These are phyloP conservation scores for Monochamus alternatus DNA, from an alignment of 2,888 invertebrate genomes.

Conservation along the genomic window DNA sequence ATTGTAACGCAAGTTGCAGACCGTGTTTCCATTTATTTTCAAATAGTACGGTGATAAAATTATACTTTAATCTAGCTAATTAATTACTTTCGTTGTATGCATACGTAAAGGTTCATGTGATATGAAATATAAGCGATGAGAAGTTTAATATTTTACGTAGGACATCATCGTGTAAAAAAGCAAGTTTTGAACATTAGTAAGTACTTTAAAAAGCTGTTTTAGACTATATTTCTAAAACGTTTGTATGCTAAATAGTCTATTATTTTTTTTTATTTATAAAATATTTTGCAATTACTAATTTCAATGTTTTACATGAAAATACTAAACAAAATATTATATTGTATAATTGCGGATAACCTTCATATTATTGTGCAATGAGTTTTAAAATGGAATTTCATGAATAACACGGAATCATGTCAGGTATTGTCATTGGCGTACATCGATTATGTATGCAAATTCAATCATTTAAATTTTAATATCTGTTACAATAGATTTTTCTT, in stretches of 20 bases:
- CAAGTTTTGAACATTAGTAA: too few species aligned
- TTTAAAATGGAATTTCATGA: slow-evolving; percentile 28
- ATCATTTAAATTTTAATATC: not conserved
- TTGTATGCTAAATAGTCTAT: too few species aligned
- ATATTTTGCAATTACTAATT: not conserved
- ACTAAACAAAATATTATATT: not conserved
- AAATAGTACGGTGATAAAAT: not conserved
- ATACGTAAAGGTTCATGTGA: not conserved
- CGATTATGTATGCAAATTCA: not conserved
- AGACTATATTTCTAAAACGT: too few species aligned
- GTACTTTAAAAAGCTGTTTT: too few species aligned
- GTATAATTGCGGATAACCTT: slow-evolving; percentile 15
- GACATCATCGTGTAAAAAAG: too few species aligned
- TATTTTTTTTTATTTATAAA: not conserved
- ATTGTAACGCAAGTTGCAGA: slow-evolving; percentile 22
- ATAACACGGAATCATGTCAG: slow-evolving; percentile 24
- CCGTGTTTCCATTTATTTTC: not conserved
- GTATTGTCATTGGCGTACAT: slow-evolving; percentile 10
- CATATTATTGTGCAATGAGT: slow-evolving; percentile 23
- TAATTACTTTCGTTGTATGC: not conserved
- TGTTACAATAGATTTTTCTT: not conserved
- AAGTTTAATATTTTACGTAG: too few species aligned
- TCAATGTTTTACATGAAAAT: not conserved
- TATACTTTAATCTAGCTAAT: not conserved
- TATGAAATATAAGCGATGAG: too few species aligned